Conservation (phyloP, 2,888 invertebrate species). For the Patella caerulea region DNA sequence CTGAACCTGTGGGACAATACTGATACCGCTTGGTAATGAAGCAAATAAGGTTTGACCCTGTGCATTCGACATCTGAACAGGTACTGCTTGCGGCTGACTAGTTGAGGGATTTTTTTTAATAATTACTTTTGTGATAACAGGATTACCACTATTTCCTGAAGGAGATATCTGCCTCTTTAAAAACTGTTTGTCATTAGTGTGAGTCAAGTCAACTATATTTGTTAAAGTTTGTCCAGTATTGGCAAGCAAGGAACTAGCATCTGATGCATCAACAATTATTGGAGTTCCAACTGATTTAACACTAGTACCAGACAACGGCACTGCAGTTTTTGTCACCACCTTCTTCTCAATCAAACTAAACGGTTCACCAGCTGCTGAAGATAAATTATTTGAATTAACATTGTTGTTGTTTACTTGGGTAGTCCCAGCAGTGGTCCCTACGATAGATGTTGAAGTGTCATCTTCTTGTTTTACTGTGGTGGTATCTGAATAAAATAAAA, state of each 20-base stretch:
- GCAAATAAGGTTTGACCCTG: slow-evolving; percentile 17
- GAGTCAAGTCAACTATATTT: slow-evolving; percentile 22
- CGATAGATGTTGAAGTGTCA: background rate
- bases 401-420: background rate
- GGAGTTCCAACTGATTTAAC: background rate
- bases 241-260: background rate
- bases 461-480: background rate
- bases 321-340: background rate
- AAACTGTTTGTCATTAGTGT: slow-evolving; percentile 33
- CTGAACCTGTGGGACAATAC: slow-evolving; percentile 34
- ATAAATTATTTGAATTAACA: slow-evolving; percentile 25
- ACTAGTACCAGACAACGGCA: background rate
- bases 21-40: slow-evolving; percentile 31
- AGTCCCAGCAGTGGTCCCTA: background rate
- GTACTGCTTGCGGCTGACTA: slow-evolving; percentile 63
- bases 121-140: slow-evolving; percentile 68
- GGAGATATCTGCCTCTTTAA: slow-evolving; percentile 37
- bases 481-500: background rate
- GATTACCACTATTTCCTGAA: slow-evolving; percentile 42
- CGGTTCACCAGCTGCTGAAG: background rate
- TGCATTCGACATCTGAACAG: slow-evolving; percentile 45
- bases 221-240: slow-evolving; percentile 1
- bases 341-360: background rate
- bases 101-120: slow-evolving; percentile 67
- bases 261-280: slow-evolving; percentile 2